Conservation (phyloP, 2,888 invertebrate genomes). For the Drosophila sordidula region DNA sequence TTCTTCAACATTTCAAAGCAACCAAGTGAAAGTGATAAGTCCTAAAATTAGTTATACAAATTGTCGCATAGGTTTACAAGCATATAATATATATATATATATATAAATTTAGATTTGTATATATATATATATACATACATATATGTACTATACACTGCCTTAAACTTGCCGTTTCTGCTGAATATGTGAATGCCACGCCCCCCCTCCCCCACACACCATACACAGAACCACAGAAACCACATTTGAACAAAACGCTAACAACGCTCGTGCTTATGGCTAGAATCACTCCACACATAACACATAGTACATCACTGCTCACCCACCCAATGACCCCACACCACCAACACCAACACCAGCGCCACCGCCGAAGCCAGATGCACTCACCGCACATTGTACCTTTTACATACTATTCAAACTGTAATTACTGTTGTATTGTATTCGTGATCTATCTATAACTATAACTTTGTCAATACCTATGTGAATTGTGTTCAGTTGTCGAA, state of each 20-base stretch:
- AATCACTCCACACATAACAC: conserved; percentile 17
- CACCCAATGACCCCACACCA: conserved; percentile 31
- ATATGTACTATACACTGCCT: conserved; percentile 77
- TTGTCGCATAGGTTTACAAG: conserved; percentile 76
- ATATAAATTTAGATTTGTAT: conserved; percentile 51
- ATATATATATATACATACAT: conserved; percentile 60
- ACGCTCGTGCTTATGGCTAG: conserved; percentile 53
- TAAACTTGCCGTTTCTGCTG: conserved; percentile 82
- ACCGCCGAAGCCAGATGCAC: conserved; percentile 66
- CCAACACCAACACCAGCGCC: conserved; percentile 38
- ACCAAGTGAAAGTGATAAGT: conserved; percentile 81
- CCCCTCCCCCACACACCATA: conserved; percentile 29
- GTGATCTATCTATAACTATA: conserved; percentile 56
- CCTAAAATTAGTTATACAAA: conserved; percentile 81
- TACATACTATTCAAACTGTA: conserved; percentile 60
- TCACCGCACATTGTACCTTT: conserved; percentile 81
- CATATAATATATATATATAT: conserved; percentile 37
- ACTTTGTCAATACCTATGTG: conserved; percentile 37
- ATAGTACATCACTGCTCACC: conserved; percentile 32
- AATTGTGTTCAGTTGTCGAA: conserved; percentile 47
- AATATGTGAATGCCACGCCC: conserved; percentile 78
- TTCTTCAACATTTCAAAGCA: conserved; percentile 57
- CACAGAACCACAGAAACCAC: conserved; percentile 14
- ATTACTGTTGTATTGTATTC: conserved; percentile 73
- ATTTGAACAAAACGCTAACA: conserved; percentile 24